Conservation (phyloP, 2,888 invertebrate genomes). For the Clistopyga incitator region DNA sequence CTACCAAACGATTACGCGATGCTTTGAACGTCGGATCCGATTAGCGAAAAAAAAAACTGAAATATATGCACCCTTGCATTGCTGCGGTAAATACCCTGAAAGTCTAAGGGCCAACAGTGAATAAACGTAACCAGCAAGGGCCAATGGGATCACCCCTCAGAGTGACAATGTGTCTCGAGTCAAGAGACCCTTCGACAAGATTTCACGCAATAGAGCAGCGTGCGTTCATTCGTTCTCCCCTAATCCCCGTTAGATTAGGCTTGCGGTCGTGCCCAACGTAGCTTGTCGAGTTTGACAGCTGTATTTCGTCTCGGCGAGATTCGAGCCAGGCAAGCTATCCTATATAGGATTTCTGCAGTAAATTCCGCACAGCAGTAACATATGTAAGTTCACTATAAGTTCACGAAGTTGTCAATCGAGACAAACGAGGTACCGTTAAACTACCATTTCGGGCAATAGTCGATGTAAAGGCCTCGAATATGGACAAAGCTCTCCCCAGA, state of each 20-base stretch:
- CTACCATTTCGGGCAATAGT: constrained; percentile 33
- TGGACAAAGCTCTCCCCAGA: constrained; percentile 22
- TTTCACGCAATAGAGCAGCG: constrained; percentile 62
- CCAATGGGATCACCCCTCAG: constrained; percentile 72
- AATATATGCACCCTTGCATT: constrained; percentile 67
- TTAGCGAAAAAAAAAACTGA: constrained; percentile 73
- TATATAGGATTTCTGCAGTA: background rate
- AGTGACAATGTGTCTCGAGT: constrained; percentile 78
- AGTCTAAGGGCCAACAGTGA: constrained; percentile 41
- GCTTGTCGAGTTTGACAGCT: constrained; percentile 62
- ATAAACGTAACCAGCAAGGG: constrained; percentile 30
- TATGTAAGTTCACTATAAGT: constrained; percentile 18
- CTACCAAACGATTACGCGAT: constrained; percentile 67
- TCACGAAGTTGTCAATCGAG: constrained; percentile 11
- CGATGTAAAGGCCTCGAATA: constrained; percentile 20
- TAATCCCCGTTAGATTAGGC: constrained; percentile 58
- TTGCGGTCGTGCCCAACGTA: constrained; percentile 52
- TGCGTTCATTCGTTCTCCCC: constrained; percentile 47
- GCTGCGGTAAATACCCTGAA: constrained; percentile 51
- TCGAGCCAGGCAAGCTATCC: background rate
- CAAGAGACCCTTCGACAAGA: constrained; percentile 77
- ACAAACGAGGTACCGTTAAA: constrained; percentile 11
- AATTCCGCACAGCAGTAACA: background rate
- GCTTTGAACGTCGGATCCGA: constrained; percentile 76
- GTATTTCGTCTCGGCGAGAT: constrained; percentile 40